Percentiles rank a stretch among this genome's conserved stretches.
Evolutionary conservation across 2,888 invertebrate species (phyloP).

Genomic region (Teinopalpus imperialis): DNA sequence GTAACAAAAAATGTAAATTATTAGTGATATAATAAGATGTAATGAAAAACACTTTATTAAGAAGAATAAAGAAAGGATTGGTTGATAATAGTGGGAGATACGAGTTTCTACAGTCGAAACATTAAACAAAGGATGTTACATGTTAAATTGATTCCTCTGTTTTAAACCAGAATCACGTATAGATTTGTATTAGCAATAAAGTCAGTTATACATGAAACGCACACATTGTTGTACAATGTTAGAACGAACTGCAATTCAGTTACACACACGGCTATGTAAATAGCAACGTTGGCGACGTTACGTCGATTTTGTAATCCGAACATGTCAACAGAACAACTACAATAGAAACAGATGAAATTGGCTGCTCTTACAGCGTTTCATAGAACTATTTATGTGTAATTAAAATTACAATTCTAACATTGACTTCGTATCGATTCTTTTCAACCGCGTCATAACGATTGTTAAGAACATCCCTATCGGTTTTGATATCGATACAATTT

Average conservation of each 20-base stretch:
- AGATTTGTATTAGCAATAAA: conserved; percentile 11
- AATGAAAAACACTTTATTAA: too few species aligned
- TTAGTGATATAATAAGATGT: too few species aligned
- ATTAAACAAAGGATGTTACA: background rate
- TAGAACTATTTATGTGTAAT: too few species aligned
- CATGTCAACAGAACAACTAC: conserved; percentile 13
- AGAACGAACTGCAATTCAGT: conserved; percentile 10
- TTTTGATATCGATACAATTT: conserved; percentile 33
- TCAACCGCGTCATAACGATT: too few species aligned
- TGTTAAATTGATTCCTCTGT: background rate
- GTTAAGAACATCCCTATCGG: conserved; percentile 8
- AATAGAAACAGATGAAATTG: conserved; percentile 11
- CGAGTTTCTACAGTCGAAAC: background rate
- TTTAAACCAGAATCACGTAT: conserved; percentile 10
- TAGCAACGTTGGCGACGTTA: conserved; percentile 15
- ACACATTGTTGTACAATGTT: background rate
- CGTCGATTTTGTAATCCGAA: conserved; percentile 20
- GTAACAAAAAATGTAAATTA: conserved; percentile 18
- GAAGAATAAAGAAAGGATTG: too few species aligned
- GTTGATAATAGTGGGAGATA: too few species aligned
- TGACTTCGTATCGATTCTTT: too few species aligned
- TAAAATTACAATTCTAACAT: too few species aligned
- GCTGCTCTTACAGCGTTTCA: background rate
- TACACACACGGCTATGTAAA: conserved; percentile 17
- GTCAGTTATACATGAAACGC: conserved; percentile 1